Evolutionary conservation across 2,888 invertebrate genomes (phyloP).

Genomic region (Drymonia ruficornis): DNA sequence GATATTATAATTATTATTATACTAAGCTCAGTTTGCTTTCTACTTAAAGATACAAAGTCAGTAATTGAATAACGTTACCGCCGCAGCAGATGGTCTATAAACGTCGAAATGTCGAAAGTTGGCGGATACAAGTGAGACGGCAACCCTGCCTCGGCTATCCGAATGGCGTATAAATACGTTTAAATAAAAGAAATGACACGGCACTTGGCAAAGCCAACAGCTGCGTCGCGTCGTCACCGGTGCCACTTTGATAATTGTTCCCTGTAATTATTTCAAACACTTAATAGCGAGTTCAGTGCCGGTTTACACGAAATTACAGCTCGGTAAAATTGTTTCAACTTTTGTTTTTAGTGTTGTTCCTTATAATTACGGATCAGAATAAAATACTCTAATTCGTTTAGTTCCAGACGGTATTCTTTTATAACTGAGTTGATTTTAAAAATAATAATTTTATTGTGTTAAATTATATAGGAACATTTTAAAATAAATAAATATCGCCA

Average conservation of each 20-base stretch:
- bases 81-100: conserved; percentile 66
- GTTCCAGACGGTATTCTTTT: background rate
- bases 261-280: conserved; percentile 62
- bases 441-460: no score
- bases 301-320: conserved; percentile 54
- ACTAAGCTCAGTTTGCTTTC: background rate
- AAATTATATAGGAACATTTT: no score
- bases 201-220: conserved; percentile 55
- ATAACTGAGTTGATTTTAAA: background rate
- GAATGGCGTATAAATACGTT: conserved; percentile 49
- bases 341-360: conserved; percentile 22
- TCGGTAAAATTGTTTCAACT: conserved; percentile 39
- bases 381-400: conserved; percentile 1
- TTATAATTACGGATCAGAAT: background rate
- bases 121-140: conserved; percentile 52
- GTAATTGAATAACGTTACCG: conserved; percentile 40
- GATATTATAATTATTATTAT: no score
- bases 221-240: conserved; percentile 58
- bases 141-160: conserved; percentile 43
- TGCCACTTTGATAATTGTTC: conserved; percentile 62
- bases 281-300: conserved; percentile 56
- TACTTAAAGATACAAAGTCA: conserved; percentile 47
- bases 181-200: conserved; percentile 60
- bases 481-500: no score
- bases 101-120: conserved; percentile 68